These are phyloP conservation scores for Brachylomia viminalis DNA, from an alignment of 2,888 invertebrate species.

Conservation along the genomic window DNA sequence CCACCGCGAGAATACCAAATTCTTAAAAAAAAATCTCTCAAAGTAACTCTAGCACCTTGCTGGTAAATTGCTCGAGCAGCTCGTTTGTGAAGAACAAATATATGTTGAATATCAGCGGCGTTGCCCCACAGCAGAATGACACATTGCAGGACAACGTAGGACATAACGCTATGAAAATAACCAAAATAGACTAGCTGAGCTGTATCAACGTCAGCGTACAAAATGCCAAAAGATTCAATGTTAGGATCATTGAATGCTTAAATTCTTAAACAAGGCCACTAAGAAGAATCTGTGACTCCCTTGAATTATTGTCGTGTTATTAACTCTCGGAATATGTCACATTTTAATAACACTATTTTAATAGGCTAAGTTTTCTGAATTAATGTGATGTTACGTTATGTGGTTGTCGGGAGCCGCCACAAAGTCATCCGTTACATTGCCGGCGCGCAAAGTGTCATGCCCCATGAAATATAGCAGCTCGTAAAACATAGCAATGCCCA, in stretches of 20 bases:
- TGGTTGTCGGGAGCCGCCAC: constrained; percentile 29
- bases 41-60: no score
- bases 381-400: constrained; percentile 25
- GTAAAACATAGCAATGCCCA: constrained; percentile 64
- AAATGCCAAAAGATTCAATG: neutral
- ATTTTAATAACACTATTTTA: constrained; percentile 6
- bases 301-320: neutral
- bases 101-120: no score
- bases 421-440: constrained; percentile 55
- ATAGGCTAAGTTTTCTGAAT: neutral
- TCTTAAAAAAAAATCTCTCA: no score
- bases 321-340: neutral
- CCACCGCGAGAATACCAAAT: no score
- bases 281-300: neutral
- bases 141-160: no score
- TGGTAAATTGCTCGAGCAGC: no score
- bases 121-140: no score
- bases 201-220: no score
- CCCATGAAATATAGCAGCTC: constrained; percentile 65
- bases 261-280: neutral
- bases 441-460: constrained; percentile 49
- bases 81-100: no score
- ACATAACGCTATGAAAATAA: no score
- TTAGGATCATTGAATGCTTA: neutral
- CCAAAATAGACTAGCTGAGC: no score